Evolutionary conservation across 2,888 invertebrate species (phyloP), one percentile per base, ranked within the genome.

Genomic region (Lucinisca nassula): DNA sequence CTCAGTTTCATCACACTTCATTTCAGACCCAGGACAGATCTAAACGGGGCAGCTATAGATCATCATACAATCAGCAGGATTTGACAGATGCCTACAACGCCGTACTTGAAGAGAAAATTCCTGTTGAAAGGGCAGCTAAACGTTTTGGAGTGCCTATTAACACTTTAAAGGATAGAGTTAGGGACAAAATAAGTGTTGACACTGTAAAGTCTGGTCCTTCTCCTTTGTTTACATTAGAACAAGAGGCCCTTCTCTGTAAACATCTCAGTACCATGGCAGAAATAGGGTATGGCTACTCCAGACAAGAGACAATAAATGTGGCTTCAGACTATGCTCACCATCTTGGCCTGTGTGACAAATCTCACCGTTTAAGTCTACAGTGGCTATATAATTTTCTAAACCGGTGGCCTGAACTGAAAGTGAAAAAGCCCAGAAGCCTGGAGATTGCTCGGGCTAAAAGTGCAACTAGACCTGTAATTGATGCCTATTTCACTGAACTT

Each of bases 401-500:
- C 12, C 61, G 78, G 37, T 85, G 78, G 82, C 85, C 78, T 27
- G 58, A 82, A 6, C 30, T 82, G 1, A 85, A 78, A 24, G 58
- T 77, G n/a, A 40, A n/a, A 37, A 77, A 81, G n/a, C 58, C 81
- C 27, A 72, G 82, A 17, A 82, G 75, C n/a, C 35, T 85, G 14
- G 78, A 85, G 21, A 24, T 76, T 51, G 79, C 74, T 37, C 17
- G 86, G 2, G 84, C 82, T n/a, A 80, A 82, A 30, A 51, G 49
- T 35, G 82, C 86, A 0, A 82, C 74, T 24, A n/a, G 51, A 75
- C 58, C 1, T 27, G 49, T 14, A 74, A n/a, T 88, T 32, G 74
- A 72, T 17, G 75, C 14, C 17, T 90, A 88, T 30, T 86, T 86
- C 49, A 45, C 74, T 17, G 84, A 88, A 61, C 76, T 88, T 14